phyloP scores from a whole-genome alignment of 2,113 vertebrate species.

The Rhinopomastus cyanomelas region DNA sequence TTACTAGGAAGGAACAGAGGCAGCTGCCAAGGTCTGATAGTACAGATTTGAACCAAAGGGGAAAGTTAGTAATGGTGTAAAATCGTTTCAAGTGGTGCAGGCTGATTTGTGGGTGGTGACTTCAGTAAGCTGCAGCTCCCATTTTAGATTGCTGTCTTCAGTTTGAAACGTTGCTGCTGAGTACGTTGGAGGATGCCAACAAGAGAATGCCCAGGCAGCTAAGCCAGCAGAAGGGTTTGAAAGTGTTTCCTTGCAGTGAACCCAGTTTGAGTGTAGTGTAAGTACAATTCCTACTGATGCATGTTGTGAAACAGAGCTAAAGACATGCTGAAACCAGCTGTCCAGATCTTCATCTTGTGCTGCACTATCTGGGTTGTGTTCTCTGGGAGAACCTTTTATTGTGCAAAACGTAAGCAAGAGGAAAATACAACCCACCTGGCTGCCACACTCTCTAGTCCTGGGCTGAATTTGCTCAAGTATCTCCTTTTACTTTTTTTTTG shows the following conservation, averaged over 20 bases:
- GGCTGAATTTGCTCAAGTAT: neutral
- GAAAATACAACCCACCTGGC: conserved; percentile 7
- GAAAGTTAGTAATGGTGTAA: neutral
- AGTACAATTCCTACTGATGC: neutral
- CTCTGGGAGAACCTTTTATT: neutral
- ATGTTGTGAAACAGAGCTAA: neutral
- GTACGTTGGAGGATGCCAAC: neutral
- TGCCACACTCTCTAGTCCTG: neutral
- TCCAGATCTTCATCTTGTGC: neutral
- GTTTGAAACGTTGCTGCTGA: neutral
- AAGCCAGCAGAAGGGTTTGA: conserved; percentile 2
- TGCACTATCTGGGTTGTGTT: neutral
- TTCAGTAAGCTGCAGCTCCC: neutral
- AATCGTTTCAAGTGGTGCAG: neutral
- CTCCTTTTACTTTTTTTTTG: neutral
- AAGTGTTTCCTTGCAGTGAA: neutral
- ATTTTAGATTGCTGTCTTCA: neutral
- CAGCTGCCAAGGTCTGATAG: neutral
- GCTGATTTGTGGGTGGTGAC: neutral
- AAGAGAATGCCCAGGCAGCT: neutral
- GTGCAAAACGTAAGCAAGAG: neutral
- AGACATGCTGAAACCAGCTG: neutral
- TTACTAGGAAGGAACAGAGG: neutral
- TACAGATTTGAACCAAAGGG: neutral
- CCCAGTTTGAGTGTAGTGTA: neutral